phyloP scores from a whole-genome alignment of 2,888 invertebrate genomes.

The Synergus laeviventris region DNA sequence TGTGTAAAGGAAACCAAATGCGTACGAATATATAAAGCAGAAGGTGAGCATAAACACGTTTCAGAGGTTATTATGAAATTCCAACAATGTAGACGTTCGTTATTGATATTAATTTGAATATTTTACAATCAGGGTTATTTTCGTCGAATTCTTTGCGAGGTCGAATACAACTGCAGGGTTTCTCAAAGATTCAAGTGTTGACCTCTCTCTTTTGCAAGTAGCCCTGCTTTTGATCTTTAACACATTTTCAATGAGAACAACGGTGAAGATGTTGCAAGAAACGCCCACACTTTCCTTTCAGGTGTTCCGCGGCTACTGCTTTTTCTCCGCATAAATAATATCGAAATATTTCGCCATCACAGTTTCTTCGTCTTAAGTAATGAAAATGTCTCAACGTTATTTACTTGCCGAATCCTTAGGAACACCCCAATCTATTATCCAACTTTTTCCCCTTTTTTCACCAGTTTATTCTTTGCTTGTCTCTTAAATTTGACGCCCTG shows the following conservation, averaged over 20 bases:
- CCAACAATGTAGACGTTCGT: constrained; percentile 42
- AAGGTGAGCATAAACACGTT: constrained; percentile 42
- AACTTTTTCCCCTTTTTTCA: neutral
- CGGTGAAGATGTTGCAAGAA: constrained; percentile 45
- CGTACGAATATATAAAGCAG: constrained; percentile 22
- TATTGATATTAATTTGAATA: constrained; percentile 49
- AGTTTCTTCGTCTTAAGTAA: neutral
- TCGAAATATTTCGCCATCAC: constrained; percentile 15
- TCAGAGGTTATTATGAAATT: constrained; percentile 44
- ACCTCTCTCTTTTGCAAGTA: constrained; percentile 1
- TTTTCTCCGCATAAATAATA: constrained; percentile 20
- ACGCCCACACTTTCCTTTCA: constrained; percentile 47
- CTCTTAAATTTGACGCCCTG: neutral
- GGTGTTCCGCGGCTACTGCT: constrained; percentile 25
- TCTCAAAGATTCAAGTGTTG: constrained; percentile 9
- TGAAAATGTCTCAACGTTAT: neutral
- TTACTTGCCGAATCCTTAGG: neutral
- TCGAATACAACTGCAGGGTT: constrained; percentile 6
- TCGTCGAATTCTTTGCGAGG: constrained; percentile 26
- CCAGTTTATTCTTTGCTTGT: neutral
- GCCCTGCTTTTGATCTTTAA: constrained; percentile 9
- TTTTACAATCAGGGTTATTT: constrained; percentile 42
- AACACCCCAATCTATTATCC: neutral
- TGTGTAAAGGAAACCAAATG: neutral
- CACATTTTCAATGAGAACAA: constrained; percentile 45